Conservation (phyloP, 2,113 vertebrate genomes). For the Eublepharis macularius region DNA sequence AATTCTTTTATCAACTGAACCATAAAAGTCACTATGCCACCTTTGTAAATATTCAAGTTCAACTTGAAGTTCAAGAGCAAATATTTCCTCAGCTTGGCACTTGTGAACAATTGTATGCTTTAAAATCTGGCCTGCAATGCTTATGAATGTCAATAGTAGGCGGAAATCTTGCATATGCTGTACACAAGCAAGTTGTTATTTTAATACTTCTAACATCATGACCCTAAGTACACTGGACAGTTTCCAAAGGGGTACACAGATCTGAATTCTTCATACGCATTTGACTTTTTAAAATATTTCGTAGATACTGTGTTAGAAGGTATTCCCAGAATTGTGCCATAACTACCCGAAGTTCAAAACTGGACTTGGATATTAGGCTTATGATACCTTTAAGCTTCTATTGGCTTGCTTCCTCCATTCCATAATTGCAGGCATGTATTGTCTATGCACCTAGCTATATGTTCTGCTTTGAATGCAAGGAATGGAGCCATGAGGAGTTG, state of each 20-base stretch:
- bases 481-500: not conserved
- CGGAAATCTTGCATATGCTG: not conserved
- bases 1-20: conserved; percentile 52
- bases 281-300: not conserved
- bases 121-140: conserved; percentile 61
- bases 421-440: not conserved
- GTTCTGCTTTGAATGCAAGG: not conserved
- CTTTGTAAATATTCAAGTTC: conserved; percentile 80
- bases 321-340: not conserved
- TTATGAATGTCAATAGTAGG: conserved; percentile 27
- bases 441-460: not conserved
- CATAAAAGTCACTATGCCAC: conserved; percentile 60
- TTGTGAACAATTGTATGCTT: conserved; percentile 55
- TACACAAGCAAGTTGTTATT: not conserved
- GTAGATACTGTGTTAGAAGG: not conserved
- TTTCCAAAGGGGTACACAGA: not conserved
- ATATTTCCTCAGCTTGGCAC: conserved; percentile 58
- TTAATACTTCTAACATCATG: not conserved
- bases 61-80: conserved; percentile 70
- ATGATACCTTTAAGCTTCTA: not conserved
- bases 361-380: not conserved
- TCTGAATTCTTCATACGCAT: not conserved
- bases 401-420: not conserved
- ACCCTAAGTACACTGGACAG: not conserved
- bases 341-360: not conserved